phyloP scores from a whole-genome alignment of 2,113 vertebrate genomes.

The Periophthalmus modestus region DNA sequence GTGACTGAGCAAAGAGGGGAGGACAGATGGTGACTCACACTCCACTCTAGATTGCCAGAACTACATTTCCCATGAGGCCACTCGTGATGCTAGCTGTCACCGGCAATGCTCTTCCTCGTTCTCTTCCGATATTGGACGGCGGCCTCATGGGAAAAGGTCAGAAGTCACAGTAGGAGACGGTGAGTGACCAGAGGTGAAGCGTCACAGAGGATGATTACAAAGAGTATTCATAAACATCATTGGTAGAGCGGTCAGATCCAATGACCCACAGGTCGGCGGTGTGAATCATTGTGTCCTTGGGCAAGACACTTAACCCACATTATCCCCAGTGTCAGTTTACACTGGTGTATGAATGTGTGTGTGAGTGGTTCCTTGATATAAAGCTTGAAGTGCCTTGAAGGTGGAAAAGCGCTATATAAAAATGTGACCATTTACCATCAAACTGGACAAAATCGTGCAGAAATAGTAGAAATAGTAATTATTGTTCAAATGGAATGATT shows the following conservation, averaged over 20 bases:
- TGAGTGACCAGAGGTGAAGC: conserved; percentile 41
- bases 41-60: conserved; percentile 67
- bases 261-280: too few relatives aligned
- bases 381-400: too few relatives aligned
- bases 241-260: too few relatives aligned
- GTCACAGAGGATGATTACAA: conserved; percentile 32
- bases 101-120: conserved; percentile 71
- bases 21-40: conserved; percentile 75
- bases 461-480: not conserved
- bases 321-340: too few relatives aligned
- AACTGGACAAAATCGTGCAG: too few relatives aligned
- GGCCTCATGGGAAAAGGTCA: conserved; percentile 60
- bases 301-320: too few relatives aligned
- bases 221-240: conserved; percentile 30
- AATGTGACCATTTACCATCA: too few relatives aligned
- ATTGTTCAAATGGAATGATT: too few relatives aligned
- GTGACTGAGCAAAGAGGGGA: conserved; percentile 55
- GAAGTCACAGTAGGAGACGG: conserved; percentile 48
- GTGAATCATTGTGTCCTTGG: too few relatives aligned
- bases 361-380: too few relatives aligned
- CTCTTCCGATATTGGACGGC: conserved; percentile 60
- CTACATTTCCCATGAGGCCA: conserved; percentile 78
- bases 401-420: too few relatives aligned
- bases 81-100: conserved; percentile 70
- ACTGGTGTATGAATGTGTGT: too few relatives aligned